A percentile compares a stretch with the other conserved stretches of the same genome.
These are phyloP conservation scores for Scelioninae gen. 2 DNA, from an alignment of 2,888 invertebrate species.

Conservation along the genomic window DNA sequence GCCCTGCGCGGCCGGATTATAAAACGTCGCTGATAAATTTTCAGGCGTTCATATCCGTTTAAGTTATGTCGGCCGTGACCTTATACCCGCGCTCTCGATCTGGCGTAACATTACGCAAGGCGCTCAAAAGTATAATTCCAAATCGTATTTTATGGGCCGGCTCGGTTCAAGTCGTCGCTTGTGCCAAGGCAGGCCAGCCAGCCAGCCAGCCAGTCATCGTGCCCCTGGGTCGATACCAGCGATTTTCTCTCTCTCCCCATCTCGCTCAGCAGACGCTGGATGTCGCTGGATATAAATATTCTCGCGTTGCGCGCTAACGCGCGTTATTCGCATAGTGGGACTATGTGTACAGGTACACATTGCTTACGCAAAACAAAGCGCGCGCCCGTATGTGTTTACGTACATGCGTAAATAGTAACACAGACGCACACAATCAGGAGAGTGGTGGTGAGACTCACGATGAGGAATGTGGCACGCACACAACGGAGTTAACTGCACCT, in stretches of 20 bases:
- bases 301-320: constrained; percentile 59
- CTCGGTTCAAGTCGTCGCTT: constrained; percentile 37
- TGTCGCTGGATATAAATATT: constrained; percentile 62
- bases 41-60: constrained; percentile 30
- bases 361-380: constrained; percentile 13
- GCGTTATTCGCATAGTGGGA: constrained; percentile 58
- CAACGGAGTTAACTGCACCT: constrained; percentile 56
- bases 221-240: constrained; percentile 59
- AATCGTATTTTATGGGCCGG: constrained; percentile 54
- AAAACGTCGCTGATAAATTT: constrained; percentile 49
- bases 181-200: too few species aligned
- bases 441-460: too few species aligned
- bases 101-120: constrained; percentile 50
- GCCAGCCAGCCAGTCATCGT: constrained; percentile 55
- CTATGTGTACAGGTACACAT: constrained; percentile 62
- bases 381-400: constrained; percentile 8
- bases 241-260: constrained; percentile 46
- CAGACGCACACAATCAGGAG: too few species aligned
- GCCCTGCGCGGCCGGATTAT: constrained; percentile 33
- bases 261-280: constrained; percentile 58
- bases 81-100: constrained; percentile 39
- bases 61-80: constrained; percentile 45
- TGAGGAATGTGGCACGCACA: too few species aligned
- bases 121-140: constrained; percentile 54
- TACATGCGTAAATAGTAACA: too few species aligned